Conservation (phyloP, 2,888 invertebrate genomes). For the Taenaris catops region DNA sequence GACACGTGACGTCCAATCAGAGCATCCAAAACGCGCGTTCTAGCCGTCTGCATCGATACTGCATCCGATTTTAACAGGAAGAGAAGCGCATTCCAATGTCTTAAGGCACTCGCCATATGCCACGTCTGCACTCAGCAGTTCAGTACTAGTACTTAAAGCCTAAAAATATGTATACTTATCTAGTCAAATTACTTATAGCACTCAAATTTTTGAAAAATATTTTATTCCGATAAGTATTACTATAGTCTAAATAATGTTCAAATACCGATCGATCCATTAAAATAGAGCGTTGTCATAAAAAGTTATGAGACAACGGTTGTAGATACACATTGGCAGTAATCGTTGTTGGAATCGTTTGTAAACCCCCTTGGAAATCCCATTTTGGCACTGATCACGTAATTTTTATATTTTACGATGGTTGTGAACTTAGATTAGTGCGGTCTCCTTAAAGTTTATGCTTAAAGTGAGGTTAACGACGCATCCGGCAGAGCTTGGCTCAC, state of each 20-base stretch:
- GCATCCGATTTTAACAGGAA: too few relatives aligned
- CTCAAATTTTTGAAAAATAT: too few relatives aligned
- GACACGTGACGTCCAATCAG: too few relatives aligned
- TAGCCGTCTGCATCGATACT: too few relatives aligned
- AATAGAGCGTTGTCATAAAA: constrained; percentile 6
- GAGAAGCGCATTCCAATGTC: too few relatives aligned
- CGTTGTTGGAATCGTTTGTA: constrained; percentile 42
- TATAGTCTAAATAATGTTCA: background rate
- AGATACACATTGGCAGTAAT: constrained; percentile 33
- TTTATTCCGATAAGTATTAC: too few relatives aligned
- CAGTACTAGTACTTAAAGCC: too few relatives aligned
- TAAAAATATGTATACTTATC: too few relatives aligned
- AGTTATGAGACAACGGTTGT: constrained; percentile 20
- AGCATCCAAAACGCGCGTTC: too few relatives aligned
- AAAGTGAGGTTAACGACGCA: constrained; percentile 17
- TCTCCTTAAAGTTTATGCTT: constrained; percentile 30
- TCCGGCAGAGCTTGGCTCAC: constrained; percentile 18
- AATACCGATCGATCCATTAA: background rate
- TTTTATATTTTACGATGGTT: constrained; percentile 50
- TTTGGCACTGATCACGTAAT: constrained; percentile 28
- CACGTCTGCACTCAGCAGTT: too few relatives aligned
- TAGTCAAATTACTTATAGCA: too few relatives aligned
- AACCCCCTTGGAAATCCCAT: constrained; percentile 36
- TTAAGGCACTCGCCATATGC: too few relatives aligned
- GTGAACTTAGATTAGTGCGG: constrained; percentile 39